Conservation (phyloP, 2,113 vertebrate species). For the Heterocephalus glaber region DNA sequence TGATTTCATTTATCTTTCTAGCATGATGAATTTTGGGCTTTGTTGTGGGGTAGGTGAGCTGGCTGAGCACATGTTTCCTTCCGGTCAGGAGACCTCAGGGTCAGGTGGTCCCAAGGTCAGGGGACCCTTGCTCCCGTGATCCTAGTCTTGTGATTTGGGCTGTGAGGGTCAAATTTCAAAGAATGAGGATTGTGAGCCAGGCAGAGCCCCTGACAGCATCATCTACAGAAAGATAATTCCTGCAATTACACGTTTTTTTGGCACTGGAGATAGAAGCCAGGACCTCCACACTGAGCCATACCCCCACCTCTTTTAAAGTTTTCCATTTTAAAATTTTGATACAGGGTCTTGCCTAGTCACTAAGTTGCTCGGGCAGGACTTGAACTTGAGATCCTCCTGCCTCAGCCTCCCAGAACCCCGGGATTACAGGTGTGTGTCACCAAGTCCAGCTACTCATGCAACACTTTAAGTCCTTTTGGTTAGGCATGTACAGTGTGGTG, state of each 20-base stretch:
- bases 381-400: not conserved
- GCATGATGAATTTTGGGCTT: not conserved
- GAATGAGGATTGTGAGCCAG: not conserved
- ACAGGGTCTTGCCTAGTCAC: not conserved
- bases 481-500: not conserved
- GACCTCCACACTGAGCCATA: not conserved
- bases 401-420: too few species aligned
- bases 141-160: not conserved
- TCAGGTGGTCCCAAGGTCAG: not conserved
- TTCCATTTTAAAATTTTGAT: not conserved
- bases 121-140: not conserved
- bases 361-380: not conserved
- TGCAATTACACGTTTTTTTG: not conserved
- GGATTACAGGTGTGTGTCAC: not conserved
- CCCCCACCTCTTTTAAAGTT: not conserved
- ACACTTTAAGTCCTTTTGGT: not conserved
- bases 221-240: not conserved
- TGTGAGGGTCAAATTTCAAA: not conserved
- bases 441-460: not conserved
- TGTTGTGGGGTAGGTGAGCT: not conserved
- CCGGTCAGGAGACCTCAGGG: not conserved
- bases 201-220: not conserved
- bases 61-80: not conserved
- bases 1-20: not conserved
- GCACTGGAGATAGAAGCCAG: not conserved